Evolutionary conservation across 2,797 vertebrate genomes (phyloP).

Genomic region (Cercopithecus petaurista): DNA sequence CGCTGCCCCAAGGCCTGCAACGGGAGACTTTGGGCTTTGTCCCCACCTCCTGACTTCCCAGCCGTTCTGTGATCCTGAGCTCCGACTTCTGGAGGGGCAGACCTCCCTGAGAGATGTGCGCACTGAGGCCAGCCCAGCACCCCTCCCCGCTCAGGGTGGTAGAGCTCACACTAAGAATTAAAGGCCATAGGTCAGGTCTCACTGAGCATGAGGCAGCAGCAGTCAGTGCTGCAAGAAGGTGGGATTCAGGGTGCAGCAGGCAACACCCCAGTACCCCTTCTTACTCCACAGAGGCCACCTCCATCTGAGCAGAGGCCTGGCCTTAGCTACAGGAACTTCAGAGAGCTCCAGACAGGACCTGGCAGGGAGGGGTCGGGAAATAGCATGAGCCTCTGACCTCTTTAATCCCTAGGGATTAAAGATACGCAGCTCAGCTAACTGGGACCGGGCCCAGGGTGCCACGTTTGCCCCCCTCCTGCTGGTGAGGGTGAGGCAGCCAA

Average conservation of each 20-base stretch:
- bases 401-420: not conserved
- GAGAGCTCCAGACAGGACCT: not conserved
- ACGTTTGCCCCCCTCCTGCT: not conserved
- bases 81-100: not conserved
- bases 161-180: not conserved
- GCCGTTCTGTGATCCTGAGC: not conserved
- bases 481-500: not conserved
- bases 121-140: fast-evolving
- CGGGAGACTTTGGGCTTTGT: not conserved
- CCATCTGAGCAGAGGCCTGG: not conserved
- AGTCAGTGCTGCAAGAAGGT: not conserved
- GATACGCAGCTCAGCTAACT: not conserved
- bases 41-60: not conserved
- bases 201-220: not conserved
- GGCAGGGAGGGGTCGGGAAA: not conserved
- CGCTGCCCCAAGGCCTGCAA: not conserved
- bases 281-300: not conserved
- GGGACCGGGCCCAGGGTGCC: not conserved
- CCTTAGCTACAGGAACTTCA: not conserved
- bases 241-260: not conserved
- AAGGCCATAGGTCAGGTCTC: not conserved
- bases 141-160: not conserved
- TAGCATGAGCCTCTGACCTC: not conserved
- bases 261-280: not conserved
- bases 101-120: not conserved